A percentile compares a stretch with the other conserved stretches of the same genome.
Conservation (phyloP, 2,113 vertebrate species). For the Sclerurus mexicanus region DNA sequence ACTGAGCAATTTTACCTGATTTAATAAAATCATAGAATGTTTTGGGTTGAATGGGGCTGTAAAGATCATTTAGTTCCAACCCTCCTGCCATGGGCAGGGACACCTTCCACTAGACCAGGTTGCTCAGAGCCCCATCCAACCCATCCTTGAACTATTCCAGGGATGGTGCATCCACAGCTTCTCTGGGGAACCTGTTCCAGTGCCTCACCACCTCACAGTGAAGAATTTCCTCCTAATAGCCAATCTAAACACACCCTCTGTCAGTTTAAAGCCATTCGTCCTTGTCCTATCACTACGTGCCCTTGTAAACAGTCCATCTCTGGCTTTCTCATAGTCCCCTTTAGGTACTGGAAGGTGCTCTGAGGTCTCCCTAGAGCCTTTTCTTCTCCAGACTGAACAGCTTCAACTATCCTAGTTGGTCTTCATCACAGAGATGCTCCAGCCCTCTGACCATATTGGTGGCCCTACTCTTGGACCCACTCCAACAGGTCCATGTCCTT, state of each 20-base stretch:
- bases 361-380: not conserved
- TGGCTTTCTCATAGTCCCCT: accelerated
- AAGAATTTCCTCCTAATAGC: not conserved
- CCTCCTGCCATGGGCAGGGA: not conserved
- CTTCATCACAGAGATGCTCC: not conserved
- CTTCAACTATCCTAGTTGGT: not conserved
- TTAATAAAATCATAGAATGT: not conserved
- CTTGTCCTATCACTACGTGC: accelerated
- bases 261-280: not conserved
- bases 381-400: not conserved
- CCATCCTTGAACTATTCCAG: not conserved
- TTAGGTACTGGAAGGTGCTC: not conserved
- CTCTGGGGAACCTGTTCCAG: not conserved
- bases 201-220: not conserved
- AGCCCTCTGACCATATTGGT: accelerated
- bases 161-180: not conserved
- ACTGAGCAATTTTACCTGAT: not conserved
- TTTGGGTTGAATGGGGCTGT: not conserved
- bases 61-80: not conserved
- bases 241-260: not conserved
- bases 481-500: not conserved
- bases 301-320: not conserved
- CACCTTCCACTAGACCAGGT: not conserved
- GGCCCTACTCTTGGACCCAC: not conserved
- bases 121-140: not conserved